Base-by-base conservation (phyloP, 2,888 invertebrate genomes). In the Octonoba sinensis region DNA sequence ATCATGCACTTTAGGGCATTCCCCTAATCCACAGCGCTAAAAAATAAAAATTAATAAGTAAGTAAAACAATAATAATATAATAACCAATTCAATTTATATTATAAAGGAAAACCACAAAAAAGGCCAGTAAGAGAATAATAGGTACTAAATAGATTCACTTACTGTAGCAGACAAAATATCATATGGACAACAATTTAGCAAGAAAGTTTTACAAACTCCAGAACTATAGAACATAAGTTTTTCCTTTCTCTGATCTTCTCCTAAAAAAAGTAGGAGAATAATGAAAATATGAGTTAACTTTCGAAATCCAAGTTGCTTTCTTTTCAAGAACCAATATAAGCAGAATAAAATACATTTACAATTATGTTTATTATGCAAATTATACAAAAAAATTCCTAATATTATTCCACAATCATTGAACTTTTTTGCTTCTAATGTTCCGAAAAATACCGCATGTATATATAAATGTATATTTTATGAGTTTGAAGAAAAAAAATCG, bases 141-240 rank as follows among this genome's bases (percentile, higher is more conserved):
- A 51, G 49, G 1, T 20, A 13, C 22, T 51, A 22, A 0, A 20
- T 20, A 47, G 15, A 6, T 24, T 54, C 49, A 92, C 95, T 94
- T 93, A 97, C 97, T 91, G 99, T 99, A 85, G 98, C 97, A 47
- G 97, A 95, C 84, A 99, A 92, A 86, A 99, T 97, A 91, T 99
- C 99, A 90, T 99, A 97, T 20, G 99, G 99, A 91, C 99, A 99
- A 92, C 99, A 99, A 89, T 95, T 94, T 87, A 99, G 92, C 87
- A 99, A 92, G 92, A 98, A 99, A 89, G 97, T 97, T 92, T 99
- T 98, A 93, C 99, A 99, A 87, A 99, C 99, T 89, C 95, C 92
- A 87, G 94, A 92, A 90, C 98, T 97, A 88, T 95, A 95, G 92
- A 97, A 99, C 91, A 95, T 95, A 89, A 93, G 93, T 89, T 94